A percentile compares a stretch with the other conserved stretches of the same genome.
Evolutionary conservation across 2,113 vertebrate genomes (phyloP).

Genomic region (Andinoacara biseriatus): DNA sequence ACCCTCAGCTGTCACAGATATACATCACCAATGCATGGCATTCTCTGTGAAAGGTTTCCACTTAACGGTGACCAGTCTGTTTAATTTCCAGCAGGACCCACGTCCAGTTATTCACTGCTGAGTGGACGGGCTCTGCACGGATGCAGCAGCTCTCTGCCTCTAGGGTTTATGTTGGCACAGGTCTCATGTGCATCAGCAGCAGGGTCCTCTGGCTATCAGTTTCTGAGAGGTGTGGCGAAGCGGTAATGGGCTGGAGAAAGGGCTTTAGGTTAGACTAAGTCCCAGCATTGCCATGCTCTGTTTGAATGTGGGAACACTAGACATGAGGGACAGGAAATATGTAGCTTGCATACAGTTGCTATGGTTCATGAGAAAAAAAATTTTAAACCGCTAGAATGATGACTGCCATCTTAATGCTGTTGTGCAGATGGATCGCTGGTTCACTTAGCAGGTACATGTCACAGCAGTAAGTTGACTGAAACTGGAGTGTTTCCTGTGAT

Average conservation of each 20-base stretch:
- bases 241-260: conserved; percentile 45
- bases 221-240: conserved; percentile 34
- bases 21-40: conserved; percentile 61
- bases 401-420: background rate
- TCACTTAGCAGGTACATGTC: background rate
- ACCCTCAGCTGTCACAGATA: conserved; percentile 67
- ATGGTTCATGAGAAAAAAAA: conserved; percentile 15
- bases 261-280: conserved; percentile 31
- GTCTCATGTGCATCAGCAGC: conserved; percentile 49
- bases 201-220: conserved; percentile 35
- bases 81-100: conserved; percentile 61
- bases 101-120: conserved; percentile 57
- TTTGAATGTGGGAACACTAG: conserved; percentile 34
- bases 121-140: conserved; percentile 27
- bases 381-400: background rate
- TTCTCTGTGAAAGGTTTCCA: conserved; percentile 63
- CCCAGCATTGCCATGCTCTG: conserved; percentile 21
- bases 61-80: conserved; percentile 55
- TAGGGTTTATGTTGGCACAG: conserved; percentile 64
- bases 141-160: conserved; percentile 52
- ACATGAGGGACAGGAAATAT: conserved; percentile 12
- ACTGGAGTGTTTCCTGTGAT: conserved; percentile 22
- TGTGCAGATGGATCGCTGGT: background rate
- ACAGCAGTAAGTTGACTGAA: conserved; percentile 5
- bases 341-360: conserved; percentile 4